Evolutionary conservation across 2,888 invertebrate species (phyloP), one percentile per base, ranked within the genome.

Genomic region (Anarsia innoxiella): DNA sequence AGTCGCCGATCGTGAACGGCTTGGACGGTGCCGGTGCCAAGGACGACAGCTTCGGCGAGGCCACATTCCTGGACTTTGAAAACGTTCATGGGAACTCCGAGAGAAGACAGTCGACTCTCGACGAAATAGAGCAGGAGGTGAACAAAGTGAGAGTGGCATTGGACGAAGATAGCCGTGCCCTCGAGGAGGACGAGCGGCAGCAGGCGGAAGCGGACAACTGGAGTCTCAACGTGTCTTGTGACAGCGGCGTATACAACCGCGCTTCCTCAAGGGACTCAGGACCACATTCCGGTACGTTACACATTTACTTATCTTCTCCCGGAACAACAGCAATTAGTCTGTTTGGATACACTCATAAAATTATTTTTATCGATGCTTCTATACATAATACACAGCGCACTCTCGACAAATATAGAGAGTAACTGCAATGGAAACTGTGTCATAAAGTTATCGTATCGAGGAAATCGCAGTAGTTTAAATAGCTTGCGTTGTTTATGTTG

Each of bases 201-300:
- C 82, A 79, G 45, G 82, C 70, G 2, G 83, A 85, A 46, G 77
- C 73, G 0, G 85, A 85, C 48, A 82, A 77, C 55, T 86, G 85
- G 85, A 83, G 85, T 44, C 60, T 85, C 47, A 86, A 86, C 62
- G 83, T 86, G 46, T 88, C 87, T 40, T 86, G 86, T 44, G 88
- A 88, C 56, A 87, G 87, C 58, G 87, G 87, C 40, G 86, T 87
- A 46, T 88, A 88, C 62, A 88, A 89, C 56, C 87, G 88, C 13
- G 88, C 85, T 14, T 85, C 85, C 12, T 86, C 86, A 36, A 73
- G 86, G 44, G 86, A 86, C 51, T 86, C 86, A 36, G 86, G 86
- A 41, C 86, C 86, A 13, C 84, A 86, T 58, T 86, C 86, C 45
- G 84, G 86, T 85, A 43, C 75, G 77, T 68, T 54, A 44, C 42